Base-by-base conservation (phyloP, 2,888 invertebrate species). In the Nephrocerus scutellatus region DNA sequence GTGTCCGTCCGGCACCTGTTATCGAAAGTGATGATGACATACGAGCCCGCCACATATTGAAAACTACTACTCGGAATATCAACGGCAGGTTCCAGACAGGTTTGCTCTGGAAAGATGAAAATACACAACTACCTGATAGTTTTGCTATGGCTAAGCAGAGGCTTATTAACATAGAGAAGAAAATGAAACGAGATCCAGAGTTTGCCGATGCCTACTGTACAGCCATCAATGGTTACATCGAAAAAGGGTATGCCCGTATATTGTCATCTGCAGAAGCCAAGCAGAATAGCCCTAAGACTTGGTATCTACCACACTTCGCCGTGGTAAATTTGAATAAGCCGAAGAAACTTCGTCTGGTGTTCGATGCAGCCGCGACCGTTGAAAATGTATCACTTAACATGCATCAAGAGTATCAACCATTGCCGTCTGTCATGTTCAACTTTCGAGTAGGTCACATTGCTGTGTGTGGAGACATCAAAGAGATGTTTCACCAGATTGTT, bases 221-320 rank as follows among this genome's bases (percentile, higher is more conserved):
- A 3, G 40, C 44, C n/a, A 39, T 44, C 15, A 30, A 19, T 2
- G 21, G 23, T 8, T 40, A 44, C 33, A n/a, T 39, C 9, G 13
- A 35, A 12, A 44, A 41, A 19, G 37, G 37, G 7, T 46, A 46
- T 21, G 40, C 44, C 14, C 35, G 41, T n/a, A 47, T 39, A 24
- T 32, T 44, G 18, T 32, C 38, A 13, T 15, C 39, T 5, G 40
- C 34, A 6, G 39, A 47, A 20, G 33, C 26, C 7, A 23, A 30
- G 30, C 38, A 22, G 12, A 21, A 22, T 2, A 28, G 36, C 5
- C 12, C 34, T 3, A 49, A 36, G 22, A 46, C 36, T 3, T 55
- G 53, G 55, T 55, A 54, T 30, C 25, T 55, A 5, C 54, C 55
- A 6, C 51, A 54, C 33, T 55, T 41, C 15, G 39, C 30, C 4